A percentile compares a stretch with the other conserved stretches of the same genome.
These are phyloP conservation scores for Anhinga anhinga DNA, from an alignment of 2,113 vertebrate genomes.

Conservation along the genomic window DNA sequence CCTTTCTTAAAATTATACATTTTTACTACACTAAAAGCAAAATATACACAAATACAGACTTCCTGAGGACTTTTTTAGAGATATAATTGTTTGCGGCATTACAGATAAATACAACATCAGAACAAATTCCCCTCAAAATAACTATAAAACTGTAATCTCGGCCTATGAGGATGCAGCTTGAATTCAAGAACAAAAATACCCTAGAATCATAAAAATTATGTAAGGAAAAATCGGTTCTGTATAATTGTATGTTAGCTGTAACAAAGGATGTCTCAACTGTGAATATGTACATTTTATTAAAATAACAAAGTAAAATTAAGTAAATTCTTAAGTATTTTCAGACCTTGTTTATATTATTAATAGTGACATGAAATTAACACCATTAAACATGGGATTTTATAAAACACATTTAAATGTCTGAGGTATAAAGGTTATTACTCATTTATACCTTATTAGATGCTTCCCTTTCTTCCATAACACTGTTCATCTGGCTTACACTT, in stretches of 20 bases:
- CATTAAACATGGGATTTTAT: constrained; percentile 25
- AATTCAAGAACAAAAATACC: neutral
- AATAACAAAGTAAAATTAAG: neutral
- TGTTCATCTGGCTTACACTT: constrained; percentile 74
- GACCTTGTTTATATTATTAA: constrained; percentile 19
- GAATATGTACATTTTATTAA: neutral
- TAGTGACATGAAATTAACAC: constrained; percentile 16
- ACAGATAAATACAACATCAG: neutral
- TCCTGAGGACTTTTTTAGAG: neutral
- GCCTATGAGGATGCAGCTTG: neutral
- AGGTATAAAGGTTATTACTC: constrained; percentile 67
- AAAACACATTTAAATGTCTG: constrained; percentile 49
- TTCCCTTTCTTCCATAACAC: constrained; percentile 66
- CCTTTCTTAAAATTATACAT: neutral
- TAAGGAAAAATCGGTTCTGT: neutral
- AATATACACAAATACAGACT: neutral
- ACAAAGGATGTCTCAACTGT: neutral
- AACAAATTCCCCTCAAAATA: neutral
- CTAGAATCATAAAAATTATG: neutral
- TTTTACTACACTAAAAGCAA: neutral
- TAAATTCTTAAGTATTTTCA: neutral
- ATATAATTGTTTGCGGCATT: neutral
- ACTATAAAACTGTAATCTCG: neutral
- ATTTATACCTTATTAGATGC: constrained; percentile 76
- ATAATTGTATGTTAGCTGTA: neutral